Percentiles rank a stretch among this genome's conserved stretches.
phyloP scores from a whole-genome alignment of 2,888 invertebrate species.

The Rhagonycha fulva region DNA sequence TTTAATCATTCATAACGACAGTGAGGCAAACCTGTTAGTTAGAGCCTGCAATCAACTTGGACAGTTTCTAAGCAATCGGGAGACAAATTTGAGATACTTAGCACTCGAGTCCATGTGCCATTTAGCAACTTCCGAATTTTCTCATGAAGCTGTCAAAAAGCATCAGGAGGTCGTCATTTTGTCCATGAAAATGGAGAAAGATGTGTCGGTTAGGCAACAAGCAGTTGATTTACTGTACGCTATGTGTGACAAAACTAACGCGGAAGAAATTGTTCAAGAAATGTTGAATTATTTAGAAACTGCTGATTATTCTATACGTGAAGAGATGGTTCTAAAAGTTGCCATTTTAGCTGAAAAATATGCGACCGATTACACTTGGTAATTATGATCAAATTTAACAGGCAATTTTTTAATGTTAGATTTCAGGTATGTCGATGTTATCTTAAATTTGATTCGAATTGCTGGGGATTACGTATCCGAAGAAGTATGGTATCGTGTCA shows the following conservation, averaged over 20 bases:
- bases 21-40: constrained; percentile 94
- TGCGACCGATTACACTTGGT: constrained; percentile 99
- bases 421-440: constrained; percentile 84
- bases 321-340: constrained; percentile 99
- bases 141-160: constrained; percentile 99
- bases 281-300: constrained; percentile 99
- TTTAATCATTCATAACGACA: constrained; percentile 98
- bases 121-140: constrained; percentile 97
- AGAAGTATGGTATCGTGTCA: constrained; percentile 99
- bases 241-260: constrained; percentile 99
- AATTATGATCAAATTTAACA: constrained; percentile 31
- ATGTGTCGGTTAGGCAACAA: constrained; percentile 96
- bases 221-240: constrained; percentile 98
- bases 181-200: constrained; percentile 99
- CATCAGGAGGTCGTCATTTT: constrained; percentile 99
- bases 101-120: constrained; percentile 99
- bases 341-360: constrained; percentile 99
- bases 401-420: neutral
- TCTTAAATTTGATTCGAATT: constrained; percentile 96
- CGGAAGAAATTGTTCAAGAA: constrained; percentile 98
- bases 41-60: constrained; percentile 98
- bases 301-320: constrained; percentile 98
- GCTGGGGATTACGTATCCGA: constrained; percentile 99
- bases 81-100: constrained; percentile 96
- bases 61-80: constrained; percentile 95